These are phyloP conservation scores for Orestias chungarensis DNA, from an alignment of 2,797 vertebrate genomes.

Conservation along the genomic window DNA sequence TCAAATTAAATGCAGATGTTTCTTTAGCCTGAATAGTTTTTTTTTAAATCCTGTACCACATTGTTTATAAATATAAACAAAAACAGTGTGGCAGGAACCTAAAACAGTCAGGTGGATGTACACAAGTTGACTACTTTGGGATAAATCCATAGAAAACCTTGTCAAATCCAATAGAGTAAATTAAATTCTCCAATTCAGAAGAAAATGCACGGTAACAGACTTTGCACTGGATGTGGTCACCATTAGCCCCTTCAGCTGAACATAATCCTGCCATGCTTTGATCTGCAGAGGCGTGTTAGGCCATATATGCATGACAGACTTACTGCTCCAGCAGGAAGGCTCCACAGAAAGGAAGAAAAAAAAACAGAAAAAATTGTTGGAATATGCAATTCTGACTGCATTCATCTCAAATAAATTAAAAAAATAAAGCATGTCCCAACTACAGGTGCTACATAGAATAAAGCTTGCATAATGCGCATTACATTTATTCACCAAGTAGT, in stretches of 20 bases:
- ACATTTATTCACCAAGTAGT: neutral
- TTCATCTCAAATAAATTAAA: neutral
- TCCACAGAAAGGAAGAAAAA: constrained; percentile 39
- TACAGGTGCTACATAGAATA: neutral
- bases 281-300: constrained; percentile 68
- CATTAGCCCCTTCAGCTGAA: constrained; percentile 78
- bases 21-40: constrained; percentile 4
- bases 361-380: constrained; percentile 27
- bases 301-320: constrained; percentile 64
- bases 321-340: constrained; percentile 38
- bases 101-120: constrained; percentile 9
- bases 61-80: neutral
- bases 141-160: constrained; percentile 44
- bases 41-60: too few species aligned
- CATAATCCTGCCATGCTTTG: constrained; percentile 72
- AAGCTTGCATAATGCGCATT: constrained; percentile 1
- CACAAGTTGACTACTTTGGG: constrained; percentile 10
- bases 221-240: constrained; percentile 76
- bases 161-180: constrained; percentile 60
- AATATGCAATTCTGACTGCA: constrained; percentile 32
- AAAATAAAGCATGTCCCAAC: constrained; percentile 16
- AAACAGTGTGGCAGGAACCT: too few species aligned
- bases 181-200: constrained; percentile 70
- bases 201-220: constrained; percentile 73
- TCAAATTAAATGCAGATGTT: constrained; percentile 22